phyloP scores from a whole-genome alignment of 2,113 vertebrate species.

The Cololabis saira region DNA sequence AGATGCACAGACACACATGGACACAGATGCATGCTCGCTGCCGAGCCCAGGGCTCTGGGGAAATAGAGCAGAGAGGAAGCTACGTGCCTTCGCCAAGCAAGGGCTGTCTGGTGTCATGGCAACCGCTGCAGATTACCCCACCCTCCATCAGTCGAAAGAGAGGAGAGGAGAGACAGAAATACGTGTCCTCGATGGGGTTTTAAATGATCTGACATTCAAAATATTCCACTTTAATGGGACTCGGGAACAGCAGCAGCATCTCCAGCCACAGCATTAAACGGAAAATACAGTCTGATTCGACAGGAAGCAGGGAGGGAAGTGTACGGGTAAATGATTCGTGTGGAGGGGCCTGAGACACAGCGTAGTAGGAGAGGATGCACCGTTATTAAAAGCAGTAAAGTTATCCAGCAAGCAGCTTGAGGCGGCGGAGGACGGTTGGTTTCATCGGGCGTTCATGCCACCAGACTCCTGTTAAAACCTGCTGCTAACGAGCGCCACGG shows the following conservation, averaged over 20 bases:
- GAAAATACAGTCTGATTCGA: constrained; percentile 17
- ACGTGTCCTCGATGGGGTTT: constrained; percentile 15
- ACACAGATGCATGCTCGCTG: constrained; percentile 54
- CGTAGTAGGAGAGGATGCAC: background rate
- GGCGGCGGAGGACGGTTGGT: constrained; percentile 30
- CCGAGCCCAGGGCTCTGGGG: constrained; percentile 76
- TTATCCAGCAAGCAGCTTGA: constrained; percentile 39
- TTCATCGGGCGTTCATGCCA: constrained; percentile 13
- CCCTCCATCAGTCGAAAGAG: constrained; percentile 79
- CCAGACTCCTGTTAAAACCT: constrained; percentile 21
- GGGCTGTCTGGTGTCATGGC: constrained; percentile 94
- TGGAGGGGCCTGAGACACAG: constrained; percentile 27
- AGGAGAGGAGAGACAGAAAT: constrained; percentile 31
- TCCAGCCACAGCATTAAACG: background rate
- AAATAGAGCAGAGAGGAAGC: constrained; percentile 86
- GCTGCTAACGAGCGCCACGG: too few species aligned
- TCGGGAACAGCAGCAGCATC: background rate
- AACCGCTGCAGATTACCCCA: constrained; percentile 90
- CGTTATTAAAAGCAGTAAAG: constrained; percentile 58
- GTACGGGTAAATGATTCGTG: background rate
- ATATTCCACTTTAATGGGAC: constrained; percentile 13
- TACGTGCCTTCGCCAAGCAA: constrained; percentile 89
- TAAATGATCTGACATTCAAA: constrained; percentile 3
- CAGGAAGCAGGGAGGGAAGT: constrained; percentile 4
- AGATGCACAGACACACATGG: constrained; percentile 36